Evolutionary conservation across 2,888 invertebrate species (phyloP).

Genomic region (Diarsia brunnea): DNA sequence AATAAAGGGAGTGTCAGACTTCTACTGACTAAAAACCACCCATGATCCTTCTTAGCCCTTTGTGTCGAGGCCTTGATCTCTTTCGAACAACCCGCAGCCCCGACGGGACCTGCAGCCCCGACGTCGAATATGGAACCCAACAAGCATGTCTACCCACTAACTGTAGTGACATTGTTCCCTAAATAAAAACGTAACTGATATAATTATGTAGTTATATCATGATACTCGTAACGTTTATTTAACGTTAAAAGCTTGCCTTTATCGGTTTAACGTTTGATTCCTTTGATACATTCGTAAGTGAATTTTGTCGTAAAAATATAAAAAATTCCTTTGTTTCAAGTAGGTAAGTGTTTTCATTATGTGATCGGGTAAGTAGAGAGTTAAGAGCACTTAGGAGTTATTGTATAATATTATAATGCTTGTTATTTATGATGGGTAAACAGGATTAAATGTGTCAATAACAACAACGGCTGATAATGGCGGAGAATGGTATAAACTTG

Average conservation of each 20-base stretch:
- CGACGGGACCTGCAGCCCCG: no score
- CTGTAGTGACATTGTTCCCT: neutral
- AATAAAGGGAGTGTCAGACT: no score
- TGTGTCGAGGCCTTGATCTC: no score
- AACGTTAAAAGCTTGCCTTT: constrained; percentile 51
- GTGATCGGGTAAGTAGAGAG: constrained; percentile 1
- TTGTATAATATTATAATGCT: constrained; percentile 8
- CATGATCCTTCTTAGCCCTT: no score
- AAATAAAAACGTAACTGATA: constrained; percentile 21
- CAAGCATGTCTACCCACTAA: neutral
- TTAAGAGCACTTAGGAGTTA: constrained; percentile 11
- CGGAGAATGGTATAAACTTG: no score
- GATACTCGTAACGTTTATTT: constrained; percentile 29
- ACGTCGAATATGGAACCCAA: no score
- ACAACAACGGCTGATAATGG: no score
- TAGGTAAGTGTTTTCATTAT: constrained; percentile 33
- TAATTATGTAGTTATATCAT: constrained; percentile 42
- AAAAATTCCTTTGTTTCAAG: constrained; percentile 25
- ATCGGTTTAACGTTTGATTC: constrained; percentile 36
- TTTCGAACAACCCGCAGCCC: no score
- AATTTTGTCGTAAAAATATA: constrained; percentile 28
- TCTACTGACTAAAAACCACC: no score
- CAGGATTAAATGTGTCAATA: neutral
- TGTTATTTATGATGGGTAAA: neutral
- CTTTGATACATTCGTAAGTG: constrained; percentile 42